Evolutionary conservation across 2,888 invertebrate species (phyloP), one percentile per base, ranked within the genome.

Genomic region (Keiferia lycopersicella): DNA sequence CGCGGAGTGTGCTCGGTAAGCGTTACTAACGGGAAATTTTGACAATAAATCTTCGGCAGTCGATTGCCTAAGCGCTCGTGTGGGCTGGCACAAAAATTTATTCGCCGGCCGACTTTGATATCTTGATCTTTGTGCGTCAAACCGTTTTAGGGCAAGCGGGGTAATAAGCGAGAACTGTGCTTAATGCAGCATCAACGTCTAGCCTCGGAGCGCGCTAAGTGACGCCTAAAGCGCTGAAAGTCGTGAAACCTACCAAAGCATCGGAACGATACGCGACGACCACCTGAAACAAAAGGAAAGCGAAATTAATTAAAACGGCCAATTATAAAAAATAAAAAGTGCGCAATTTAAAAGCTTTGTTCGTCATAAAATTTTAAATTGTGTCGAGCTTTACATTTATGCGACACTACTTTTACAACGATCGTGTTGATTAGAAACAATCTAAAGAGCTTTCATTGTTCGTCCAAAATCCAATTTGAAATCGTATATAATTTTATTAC

Each of bases 241-340:
- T 69, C 70, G 76, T 81, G 79, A 78, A 76, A 84, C 87, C 88
- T 88, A 89, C 87, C 86, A 83, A 86, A 84, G 77, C 79, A 82
- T 83, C 77, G 81, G 74, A 82, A 80, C 75, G 78, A 72, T 76
- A 80, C 83, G 79, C 83, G 87, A 82, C 83, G 91, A 82, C 88
- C 86, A 92, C 88, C 92, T 92, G 92, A 78, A 92, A 92, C 92
- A 92, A 92, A 91, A 89, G 88, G 86, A 88, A 92, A 92, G 92
- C 92, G 83, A 92, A 92, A 92, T 92, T 92, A 92, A 92, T 92
- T 72, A 87, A 86, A 89, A 84, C 77, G 0, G 91, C 91, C 88
- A 91, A 88, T 88, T 70, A 87, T 82, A 85, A 86, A 76, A 80
- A 80, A 76, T 82, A 83, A 71, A 67, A 65, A 69, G 79, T 75